Base-by-base conservation (phyloP, 2,797 vertebrate genomes). In the Takifugu rubripes region DNA sequence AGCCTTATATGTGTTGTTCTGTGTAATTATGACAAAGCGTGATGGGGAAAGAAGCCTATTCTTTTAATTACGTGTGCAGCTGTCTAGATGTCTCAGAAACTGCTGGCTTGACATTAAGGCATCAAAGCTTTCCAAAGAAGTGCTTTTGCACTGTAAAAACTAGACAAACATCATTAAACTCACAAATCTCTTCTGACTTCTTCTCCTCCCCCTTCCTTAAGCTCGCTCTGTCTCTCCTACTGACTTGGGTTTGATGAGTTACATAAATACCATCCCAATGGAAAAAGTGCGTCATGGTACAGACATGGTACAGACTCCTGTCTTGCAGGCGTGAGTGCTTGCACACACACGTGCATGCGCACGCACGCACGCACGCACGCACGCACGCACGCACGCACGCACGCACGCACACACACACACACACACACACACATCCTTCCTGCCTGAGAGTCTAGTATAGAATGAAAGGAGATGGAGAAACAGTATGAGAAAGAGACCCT, bases 231-330 rank as follows among this genome's bases (percentile, higher is more conserved):
- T 79, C 78, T 80, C 56, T 67, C 31, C 59, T 69, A 77, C 44
- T n/a, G 75, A 75, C 77, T 81, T 72, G 78, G 83, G 79, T 88
- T 87, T 89, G 86, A 89, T 80, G 76, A 77, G 81, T 88, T 87
- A 85, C 75, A 89, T 89, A 89, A 91, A 90, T 89, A 89, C 86
- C 69, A 74, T 87, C 83, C 64, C 82, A 89, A 90, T 90, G 88
- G 86, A 90, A 91, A 91, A 89, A 82, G 74, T 66, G 75, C 73
- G 84, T 91, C 85, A 91, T 83, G 75, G 81, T 84, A 84, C 84
- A 86, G 86, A 88, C 84, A 86, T 84, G 80, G 79, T 85, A 87
- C 88, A 87, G 81, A 78, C 84, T 75, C 70, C 73, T 74, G 75
- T 77, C 77, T 83, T 74, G 56, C 74, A 77, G 66, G 62, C 48